Conservation (phyloP, 2,797 vertebrate genomes). For the Pachyuromys duprasi region DNA sequence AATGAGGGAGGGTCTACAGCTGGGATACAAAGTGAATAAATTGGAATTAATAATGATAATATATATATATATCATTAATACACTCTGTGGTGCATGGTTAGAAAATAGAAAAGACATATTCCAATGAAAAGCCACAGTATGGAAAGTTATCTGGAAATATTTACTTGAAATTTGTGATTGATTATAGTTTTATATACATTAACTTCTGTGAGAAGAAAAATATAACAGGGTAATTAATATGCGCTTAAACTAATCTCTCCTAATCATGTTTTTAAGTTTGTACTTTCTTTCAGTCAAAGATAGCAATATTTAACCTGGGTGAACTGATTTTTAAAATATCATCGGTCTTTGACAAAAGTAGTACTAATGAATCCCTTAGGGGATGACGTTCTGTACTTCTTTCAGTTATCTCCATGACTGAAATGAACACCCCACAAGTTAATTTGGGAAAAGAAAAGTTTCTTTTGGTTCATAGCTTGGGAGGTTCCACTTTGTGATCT, state of each 20-base stretch:
- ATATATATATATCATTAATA: background rate
- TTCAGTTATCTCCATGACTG: background rate
- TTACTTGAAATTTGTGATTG: background rate
- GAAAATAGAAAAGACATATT: background rate
- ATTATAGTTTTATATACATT: background rate
- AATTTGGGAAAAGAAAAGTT: background rate
- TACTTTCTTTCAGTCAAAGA: background rate
- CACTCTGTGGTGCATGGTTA: background rate
- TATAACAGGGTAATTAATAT: background rate
- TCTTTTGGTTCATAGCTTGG: background rate
- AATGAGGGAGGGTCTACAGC: no score
- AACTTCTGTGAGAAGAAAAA: background rate
- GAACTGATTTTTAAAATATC: background rate
- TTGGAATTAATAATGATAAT: no score
- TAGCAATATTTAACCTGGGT: background rate
- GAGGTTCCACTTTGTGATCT: background rate
- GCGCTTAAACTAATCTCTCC: background rate
- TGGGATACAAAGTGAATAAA: no score
- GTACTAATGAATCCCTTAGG: background rate
- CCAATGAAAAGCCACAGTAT: background rate
- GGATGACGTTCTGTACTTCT: background rate
- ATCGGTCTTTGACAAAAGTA: background rate
- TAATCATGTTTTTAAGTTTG: background rate
- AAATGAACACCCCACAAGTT: background rate
- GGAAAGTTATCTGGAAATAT: background rate